These are phyloP conservation scores for Dreissena polymorpha DNA, from an alignment of 1,140 invertebrate species.

Conservation along the genomic window DNA sequence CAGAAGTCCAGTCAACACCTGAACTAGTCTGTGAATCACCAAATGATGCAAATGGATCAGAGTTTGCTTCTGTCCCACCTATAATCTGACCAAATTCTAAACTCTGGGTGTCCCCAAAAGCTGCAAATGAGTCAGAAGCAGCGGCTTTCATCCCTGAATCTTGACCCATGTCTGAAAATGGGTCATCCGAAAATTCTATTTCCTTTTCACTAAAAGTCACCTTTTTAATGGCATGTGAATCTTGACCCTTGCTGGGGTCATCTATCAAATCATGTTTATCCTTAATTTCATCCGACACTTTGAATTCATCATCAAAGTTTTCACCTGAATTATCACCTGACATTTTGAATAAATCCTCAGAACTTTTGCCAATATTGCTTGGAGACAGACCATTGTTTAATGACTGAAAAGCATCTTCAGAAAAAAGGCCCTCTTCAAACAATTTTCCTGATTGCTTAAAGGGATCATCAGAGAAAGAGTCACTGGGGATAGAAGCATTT, in stretches of 20 bases:
- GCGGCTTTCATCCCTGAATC: not conserved
- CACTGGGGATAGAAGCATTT: not conserved
- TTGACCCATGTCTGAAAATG: not conserved
- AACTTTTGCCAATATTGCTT: not conserved
- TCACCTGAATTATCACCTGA: not conserved
- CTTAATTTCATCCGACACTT: not conserved
- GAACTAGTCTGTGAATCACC: constrained; percentile 3
- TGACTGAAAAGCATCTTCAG: not conserved
- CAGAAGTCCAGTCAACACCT: constrained; percentile 6
- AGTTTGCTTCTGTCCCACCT: not conserved
- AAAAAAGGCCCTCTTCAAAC: not conserved
- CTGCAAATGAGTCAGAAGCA: not conserved
- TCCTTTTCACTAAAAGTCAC: too few species aligned
- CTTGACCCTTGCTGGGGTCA: too few species aligned
- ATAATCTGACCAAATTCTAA: not conserved
- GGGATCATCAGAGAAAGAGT: constrained; percentile 19
- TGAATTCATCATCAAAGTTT: not conserved
- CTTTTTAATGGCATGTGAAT: too few species aligned
- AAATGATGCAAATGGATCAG: not conserved
- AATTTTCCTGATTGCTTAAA: constrained; percentile 15
- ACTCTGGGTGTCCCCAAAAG: constrained; percentile 11
- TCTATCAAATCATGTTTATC: too few species aligned
- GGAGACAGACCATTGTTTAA: too few species aligned
- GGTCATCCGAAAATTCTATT: not conserved
- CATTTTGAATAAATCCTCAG: not conserved